These are phyloP conservation scores for Holacanthus passer DNA, from an alignment of 2,113 vertebrate species.

Conservation along the genomic window DNA sequence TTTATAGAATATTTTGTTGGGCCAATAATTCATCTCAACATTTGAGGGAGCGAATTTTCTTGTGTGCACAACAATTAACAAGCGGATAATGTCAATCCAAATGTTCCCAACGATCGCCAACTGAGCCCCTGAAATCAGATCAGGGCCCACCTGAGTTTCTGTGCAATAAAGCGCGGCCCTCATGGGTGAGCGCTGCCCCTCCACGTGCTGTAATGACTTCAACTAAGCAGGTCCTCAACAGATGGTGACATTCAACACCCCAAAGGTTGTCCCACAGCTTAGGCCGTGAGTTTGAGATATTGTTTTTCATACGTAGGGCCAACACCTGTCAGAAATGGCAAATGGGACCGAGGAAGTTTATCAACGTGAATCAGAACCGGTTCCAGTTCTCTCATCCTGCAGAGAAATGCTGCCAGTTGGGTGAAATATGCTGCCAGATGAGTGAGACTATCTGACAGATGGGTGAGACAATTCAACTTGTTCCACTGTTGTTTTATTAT, in stretches of 20 bases:
- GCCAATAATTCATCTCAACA: slow-evolving; percentile 40
- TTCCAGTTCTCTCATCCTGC: slow-evolving; percentile 23
- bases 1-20: background rate
- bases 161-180: slow-evolving; percentile 71
- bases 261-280: slow-evolving; percentile 66
- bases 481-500: background rate
- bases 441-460: slow-evolving; percentile 10
- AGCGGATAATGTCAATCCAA: slow-evolving; percentile 51
- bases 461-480: background rate
- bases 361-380: slow-evolving; percentile 10
- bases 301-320: slow-evolving; percentile 53
- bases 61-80: slow-evolving; percentile 55
- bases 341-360: slow-evolving; percentile 34
- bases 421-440: slow-evolving; percentile 10
- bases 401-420: slow-evolving; percentile 36
- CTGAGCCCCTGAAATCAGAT: slow-evolving; percentile 66
- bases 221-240: slow-evolving; percentile 71
- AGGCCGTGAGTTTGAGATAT: slow-evolving; percentile 48
- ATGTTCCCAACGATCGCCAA: slow-evolving; percentile 36
- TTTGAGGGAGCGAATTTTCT: slow-evolving; percentile 10
- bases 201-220: slow-evolving; percentile 62
- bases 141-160: slow-evolving; percentile 70
- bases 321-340: slow-evolving; percentile 67
- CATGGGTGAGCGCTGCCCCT: slow-evolving; percentile 43
- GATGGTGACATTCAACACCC: slow-evolving; percentile 83